phyloP scores from a whole-genome alignment of 2,797 vertebrate species.

The Sorex maritimensis region DNA sequence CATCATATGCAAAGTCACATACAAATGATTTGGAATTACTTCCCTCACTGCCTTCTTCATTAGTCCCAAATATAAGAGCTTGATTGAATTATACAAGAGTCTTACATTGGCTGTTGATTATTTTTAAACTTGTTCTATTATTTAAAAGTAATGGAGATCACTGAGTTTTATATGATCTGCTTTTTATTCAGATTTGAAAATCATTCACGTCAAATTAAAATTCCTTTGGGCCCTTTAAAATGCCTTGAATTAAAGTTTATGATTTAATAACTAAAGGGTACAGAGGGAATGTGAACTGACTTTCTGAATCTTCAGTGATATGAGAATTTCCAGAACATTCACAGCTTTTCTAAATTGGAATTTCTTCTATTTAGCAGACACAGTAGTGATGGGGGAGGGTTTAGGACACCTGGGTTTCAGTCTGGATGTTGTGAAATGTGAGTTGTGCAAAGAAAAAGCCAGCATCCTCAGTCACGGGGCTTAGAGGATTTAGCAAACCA shows the following conservation, averaged over 20 bases:
- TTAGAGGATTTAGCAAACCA: constrained; percentile 63
- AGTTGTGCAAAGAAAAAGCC: constrained; percentile 36
- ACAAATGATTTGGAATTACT: constrained; percentile 71
- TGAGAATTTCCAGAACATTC: constrained; percentile 83
- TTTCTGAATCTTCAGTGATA: constrained; percentile 80
- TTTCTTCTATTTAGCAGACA: constrained; percentile 71
- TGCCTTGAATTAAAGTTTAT: constrained; percentile 85
- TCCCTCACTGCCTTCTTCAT: constrained; percentile 65
- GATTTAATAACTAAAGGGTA: constrained; percentile 85
- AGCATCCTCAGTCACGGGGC: background rate
- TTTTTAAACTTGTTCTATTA: constrained; percentile 81
- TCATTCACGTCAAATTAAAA: constrained; percentile 85
- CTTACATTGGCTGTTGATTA: constrained; percentile 83
- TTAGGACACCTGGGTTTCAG: constrained; percentile 58
- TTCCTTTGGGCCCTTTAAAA: constrained; percentile 83
- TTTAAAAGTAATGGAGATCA: constrained; percentile 84
- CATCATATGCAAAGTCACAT: constrained; percentile 75
- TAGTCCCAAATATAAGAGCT: constrained; percentile 71
- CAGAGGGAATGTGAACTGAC: constrained; percentile 76
- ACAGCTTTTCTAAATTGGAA: constrained; percentile 69
- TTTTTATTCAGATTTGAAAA: constrained; percentile 85
- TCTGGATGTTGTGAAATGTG: constrained; percentile 59
- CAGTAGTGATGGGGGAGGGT: constrained; percentile 31
- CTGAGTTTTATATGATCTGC: constrained; percentile 79
- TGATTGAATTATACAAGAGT: constrained; percentile 73